phyloP scores from a whole-genome alignment of 2,113 vertebrate species.

The Myotis davidii region DNA sequence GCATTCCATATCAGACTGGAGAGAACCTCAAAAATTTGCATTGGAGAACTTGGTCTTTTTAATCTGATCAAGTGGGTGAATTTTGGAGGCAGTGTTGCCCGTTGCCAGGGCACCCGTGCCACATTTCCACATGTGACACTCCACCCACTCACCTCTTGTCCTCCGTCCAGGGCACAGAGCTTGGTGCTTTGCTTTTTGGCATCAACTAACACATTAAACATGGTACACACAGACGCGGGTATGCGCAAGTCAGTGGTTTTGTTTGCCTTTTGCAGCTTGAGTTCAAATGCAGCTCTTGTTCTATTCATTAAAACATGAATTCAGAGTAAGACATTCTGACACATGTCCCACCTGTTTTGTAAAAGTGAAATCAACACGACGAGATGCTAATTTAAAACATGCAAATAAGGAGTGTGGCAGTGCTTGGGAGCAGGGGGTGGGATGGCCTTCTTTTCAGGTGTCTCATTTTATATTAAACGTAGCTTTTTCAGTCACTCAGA shows the following conservation, averaged over 20 bases:
- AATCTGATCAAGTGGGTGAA: neutral
- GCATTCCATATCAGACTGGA: neutral
- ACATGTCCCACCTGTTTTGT: conserved; percentile 16
- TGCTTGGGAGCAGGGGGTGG: neutral
- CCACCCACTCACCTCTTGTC: conserved; percentile 91
- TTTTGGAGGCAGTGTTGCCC: neutral
- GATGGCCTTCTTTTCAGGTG: conserved; percentile 13
- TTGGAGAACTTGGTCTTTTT: neutral
- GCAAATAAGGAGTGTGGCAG: neutral
- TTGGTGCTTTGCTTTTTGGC: conserved; percentile 96
- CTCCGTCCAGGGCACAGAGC: conserved; percentile 93
- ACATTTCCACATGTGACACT: neutral
- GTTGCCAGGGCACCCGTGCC: neutral
- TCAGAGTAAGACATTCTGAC: conserved; percentile 59
- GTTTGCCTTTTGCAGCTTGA: conserved; percentile 92
- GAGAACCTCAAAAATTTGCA: neutral
- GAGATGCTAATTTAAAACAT: conserved; percentile 61
- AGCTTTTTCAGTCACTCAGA: conserved; percentile 58
- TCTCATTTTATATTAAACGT: conserved; percentile 38
- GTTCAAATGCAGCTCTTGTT: conserved; percentile 95
- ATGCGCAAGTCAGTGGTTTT: conserved; percentile 93
- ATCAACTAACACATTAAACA: conserved; percentile 97
- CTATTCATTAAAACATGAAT: conserved; percentile 85
- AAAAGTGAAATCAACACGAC: conserved; percentile 53
- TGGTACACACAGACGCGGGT: conserved; percentile 93